Evolutionary conservation across 2,113 vertebrate genomes (phyloP).

Genomic region (Puntigrus tetrazona): DNA sequence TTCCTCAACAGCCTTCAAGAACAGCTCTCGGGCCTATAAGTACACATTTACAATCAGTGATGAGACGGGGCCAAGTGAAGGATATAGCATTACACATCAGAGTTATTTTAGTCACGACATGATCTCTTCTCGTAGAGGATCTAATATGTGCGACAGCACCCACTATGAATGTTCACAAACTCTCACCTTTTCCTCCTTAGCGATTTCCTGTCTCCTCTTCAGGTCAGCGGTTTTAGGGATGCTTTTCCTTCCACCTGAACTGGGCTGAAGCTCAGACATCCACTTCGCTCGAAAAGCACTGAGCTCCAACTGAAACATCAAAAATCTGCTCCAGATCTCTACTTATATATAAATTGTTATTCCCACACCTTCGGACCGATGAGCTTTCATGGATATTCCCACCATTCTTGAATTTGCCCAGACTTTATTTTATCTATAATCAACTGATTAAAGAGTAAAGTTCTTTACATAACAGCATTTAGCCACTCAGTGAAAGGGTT

Average conservation of each 20-base stretch:
- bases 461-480: not conserved
- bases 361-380: not conserved
- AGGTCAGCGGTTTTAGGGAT: constrained; percentile 74
- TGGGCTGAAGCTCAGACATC: constrained; percentile 95
- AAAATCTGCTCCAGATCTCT: not conserved
- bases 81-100: not conserved
- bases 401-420: not conserved
- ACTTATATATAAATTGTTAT: not conserved
- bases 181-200: constrained; percentile 87
- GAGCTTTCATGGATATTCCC: not conserved
- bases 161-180: not conserved
- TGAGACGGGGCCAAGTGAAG: not conserved
- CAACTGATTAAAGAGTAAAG: not conserved
- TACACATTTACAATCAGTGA: constrained; percentile 39
- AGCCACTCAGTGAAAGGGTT: not conserved
- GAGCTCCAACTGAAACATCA: constrained; percentile 83
- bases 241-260: constrained; percentile 70
- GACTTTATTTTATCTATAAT: not conserved
- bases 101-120: not conserved
- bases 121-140: not conserved
- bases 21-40: constrained; percentile 91
- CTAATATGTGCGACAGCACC: not conserved
- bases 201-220: constrained; percentile 85
- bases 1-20: constrained; percentile 93
- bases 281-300: constrained; percentile 92